phyloP scores from a whole-genome alignment of 2,113 vertebrate genomes.

The Chlorocebus sabaeus region DNA sequence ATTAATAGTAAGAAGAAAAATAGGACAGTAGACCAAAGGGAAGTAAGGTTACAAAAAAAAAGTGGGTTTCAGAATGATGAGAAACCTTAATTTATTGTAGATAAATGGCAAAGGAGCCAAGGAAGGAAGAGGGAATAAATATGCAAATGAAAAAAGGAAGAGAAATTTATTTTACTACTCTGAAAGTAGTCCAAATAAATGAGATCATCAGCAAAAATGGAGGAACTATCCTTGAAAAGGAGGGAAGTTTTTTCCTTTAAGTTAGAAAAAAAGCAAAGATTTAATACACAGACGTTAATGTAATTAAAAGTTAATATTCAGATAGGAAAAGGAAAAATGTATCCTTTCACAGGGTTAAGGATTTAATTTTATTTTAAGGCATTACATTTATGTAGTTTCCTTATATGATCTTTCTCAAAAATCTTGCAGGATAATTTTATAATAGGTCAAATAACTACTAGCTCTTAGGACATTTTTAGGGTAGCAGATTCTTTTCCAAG shows the following conservation, averaged over 20 bases:
- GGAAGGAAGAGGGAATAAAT: neutral
- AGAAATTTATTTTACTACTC: neutral
- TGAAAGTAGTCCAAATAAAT: conserved; percentile 35
- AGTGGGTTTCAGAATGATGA: neutral
- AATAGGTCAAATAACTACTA: neutral
- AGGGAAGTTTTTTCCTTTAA: neutral
- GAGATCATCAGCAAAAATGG: neutral
- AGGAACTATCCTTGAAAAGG: neutral
- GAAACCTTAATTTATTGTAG: conserved; percentile 18
- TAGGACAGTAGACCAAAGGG: neutral
- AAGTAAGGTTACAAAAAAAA: neutral
- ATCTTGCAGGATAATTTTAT: conserved; percentile 13
- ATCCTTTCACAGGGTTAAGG: neutral
- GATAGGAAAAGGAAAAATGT: neutral
- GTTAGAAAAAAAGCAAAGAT: neutral
- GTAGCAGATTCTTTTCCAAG: neutral
- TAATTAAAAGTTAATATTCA: neutral
- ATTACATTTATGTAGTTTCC: neutral
- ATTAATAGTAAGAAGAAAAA: neutral
- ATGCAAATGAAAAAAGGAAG: neutral
- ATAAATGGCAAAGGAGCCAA: conserved; percentile 18
- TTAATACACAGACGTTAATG: neutral
- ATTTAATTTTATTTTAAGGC: conserved; percentile 22
- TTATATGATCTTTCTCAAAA: neutral
- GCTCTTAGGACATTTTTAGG: neutral